Evolutionary conservation across 2,888 invertebrate species (phyloP), one percentile per base, ranked within the genome.

Genomic region (Diarsia brunnea): DNA sequence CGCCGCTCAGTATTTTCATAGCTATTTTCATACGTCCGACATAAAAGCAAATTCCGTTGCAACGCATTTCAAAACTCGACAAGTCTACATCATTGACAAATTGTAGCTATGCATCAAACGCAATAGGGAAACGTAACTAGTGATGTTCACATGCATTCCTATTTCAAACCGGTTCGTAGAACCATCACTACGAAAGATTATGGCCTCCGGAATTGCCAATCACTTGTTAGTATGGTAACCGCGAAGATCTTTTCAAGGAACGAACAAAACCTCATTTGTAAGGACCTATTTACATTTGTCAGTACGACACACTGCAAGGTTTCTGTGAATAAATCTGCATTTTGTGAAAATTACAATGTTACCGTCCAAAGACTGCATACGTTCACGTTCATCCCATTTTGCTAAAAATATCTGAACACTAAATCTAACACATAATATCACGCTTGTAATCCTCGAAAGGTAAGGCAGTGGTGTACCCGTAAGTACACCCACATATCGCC

Each of bases 131-230:
- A 85, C 58, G 75, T 71, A 81, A 67, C 78, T 68, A 75, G 74
- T 81, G 72, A 81, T 38, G 87, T 79, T 87, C 75, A 75, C 79
- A 84, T 76, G 76, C 87, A 87, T 87, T 88, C 88, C 87, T 4
- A 77, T 51, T 65, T 51, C 4, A 61, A 84, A 88, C 86, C 81
- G 82, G 86, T 87, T 69, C 49, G 65, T 47, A 70, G 60, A 67
- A 64, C 75, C 81, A 81, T 81, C 61, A 47, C 77, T 69, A 58
- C 71, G 38, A 69, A 75, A 71, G 73, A 68, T 82, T 38, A 80
- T 80, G 69, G 69, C 53, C 53, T 77, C 31, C 51, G 45, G 66
- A 78, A 84, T 84, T 79, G 86, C 82, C 79, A 88, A 86, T 85
- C 78, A 84, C 47, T 69, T 69, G 75, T 84, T 77, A 58, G 73